A percentile compares a stretch with the other conserved stretches of the same genome.
Evolutionary conservation across 2,797 vertebrate species (phyloP).

Genomic region (Odontamblyopus rebecca): DNA sequence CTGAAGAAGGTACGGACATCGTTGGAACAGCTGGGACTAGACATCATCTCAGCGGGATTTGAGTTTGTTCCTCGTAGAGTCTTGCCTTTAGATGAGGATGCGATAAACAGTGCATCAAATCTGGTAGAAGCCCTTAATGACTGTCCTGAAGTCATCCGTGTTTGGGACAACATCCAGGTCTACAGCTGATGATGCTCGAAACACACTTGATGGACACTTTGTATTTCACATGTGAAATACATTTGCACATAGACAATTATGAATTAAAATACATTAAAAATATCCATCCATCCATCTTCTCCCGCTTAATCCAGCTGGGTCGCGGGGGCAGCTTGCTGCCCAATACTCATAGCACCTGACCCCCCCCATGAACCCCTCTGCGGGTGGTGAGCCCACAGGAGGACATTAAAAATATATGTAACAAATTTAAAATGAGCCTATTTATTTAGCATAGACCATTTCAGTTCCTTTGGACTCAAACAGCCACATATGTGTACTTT

Average conservation of each 20-base stretch:
- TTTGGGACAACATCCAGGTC: slow-evolving; percentile 88
- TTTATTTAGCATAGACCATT: neutral
- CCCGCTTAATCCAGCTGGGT: too few relatives aligned
- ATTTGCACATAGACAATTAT: slow-evolving; percentile 1
- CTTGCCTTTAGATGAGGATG: slow-evolving; percentile 65
- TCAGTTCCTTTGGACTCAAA: neutral
- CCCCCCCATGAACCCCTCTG: too few relatives aligned
- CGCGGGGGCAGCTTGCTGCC: too few relatives aligned
- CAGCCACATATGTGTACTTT: neutral
- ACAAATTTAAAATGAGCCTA: neutral
- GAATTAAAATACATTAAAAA: neutral
- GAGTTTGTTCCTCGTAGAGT: slow-evolving; percentile 79
- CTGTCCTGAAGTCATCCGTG: slow-evolving; percentile 78
- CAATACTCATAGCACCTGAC: too few relatives aligned
- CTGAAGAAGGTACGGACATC: slow-evolving; percentile 74
- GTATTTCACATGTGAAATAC: slow-evolving; percentile 10
- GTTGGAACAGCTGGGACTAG: slow-evolving; percentile 77
- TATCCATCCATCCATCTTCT: too few relatives aligned
- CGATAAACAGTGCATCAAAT: slow-evolving; percentile 74
- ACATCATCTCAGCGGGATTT: slow-evolving; percentile 68
- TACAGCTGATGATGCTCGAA: slow-evolving; percentile 44
- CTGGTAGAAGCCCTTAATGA: slow-evolving; percentile 81
- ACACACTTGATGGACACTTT: slow-evolving; percentile 20
- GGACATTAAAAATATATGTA: neutral
- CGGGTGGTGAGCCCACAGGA: too few relatives aligned